Conservation (phyloP, 1,140 invertebrate genomes). For the Stratiolaelaps scimitus region DNA sequence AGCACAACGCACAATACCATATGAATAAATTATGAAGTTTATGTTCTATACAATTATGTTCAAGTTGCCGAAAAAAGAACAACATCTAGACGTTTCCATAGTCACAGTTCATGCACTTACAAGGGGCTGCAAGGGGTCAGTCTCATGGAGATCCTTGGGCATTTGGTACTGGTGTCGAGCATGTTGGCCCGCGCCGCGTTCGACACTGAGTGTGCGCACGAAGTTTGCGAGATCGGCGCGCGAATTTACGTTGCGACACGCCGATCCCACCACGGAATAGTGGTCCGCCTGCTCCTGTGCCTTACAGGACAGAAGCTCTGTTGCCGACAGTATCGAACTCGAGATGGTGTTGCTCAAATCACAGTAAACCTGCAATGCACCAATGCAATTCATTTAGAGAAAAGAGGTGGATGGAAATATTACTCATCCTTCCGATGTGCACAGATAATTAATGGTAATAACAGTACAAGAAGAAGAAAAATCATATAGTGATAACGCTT, state of each 20-base stretch:
- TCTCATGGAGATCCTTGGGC: slow-evolving; percentile 25
- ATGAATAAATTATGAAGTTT: too few relatives aligned
- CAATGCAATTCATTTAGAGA: too few relatives aligned
- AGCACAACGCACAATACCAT: too few relatives aligned
- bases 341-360: slow-evolving; percentile 65
- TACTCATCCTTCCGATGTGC: too few relatives aligned
- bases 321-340: slow-evolving; percentile 62
- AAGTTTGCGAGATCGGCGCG: slow-evolving; percentile 57
- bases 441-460: too few relatives aligned
- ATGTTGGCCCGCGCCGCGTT: slow-evolving; percentile 29
- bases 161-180: slow-evolving; percentile 17
- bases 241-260: slow-evolving; percentile 56
- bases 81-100: too few relatives aligned
- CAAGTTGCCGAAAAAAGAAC: too few relatives aligned
- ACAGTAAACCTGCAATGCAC: slow-evolving; percentile 50
- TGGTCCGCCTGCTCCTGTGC: slow-evolving; percentile 59
- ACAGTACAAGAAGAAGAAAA: too few relatives aligned
- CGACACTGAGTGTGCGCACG: slow-evolving; percentile 48
- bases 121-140: slow-evolving; percentile 25
- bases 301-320: slow-evolving; percentile 63
- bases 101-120: too few relatives aligned
- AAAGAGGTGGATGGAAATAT: too few relatives aligned
- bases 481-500: too few relatives aligned
- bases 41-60: too few relatives aligned
- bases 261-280: slow-evolving; percentile 57